These are phyloP conservation scores for Accipiter virgatus DNA, from an alignment of 2,113 vertebrate genomes.

Conservation along the genomic window DNA sequence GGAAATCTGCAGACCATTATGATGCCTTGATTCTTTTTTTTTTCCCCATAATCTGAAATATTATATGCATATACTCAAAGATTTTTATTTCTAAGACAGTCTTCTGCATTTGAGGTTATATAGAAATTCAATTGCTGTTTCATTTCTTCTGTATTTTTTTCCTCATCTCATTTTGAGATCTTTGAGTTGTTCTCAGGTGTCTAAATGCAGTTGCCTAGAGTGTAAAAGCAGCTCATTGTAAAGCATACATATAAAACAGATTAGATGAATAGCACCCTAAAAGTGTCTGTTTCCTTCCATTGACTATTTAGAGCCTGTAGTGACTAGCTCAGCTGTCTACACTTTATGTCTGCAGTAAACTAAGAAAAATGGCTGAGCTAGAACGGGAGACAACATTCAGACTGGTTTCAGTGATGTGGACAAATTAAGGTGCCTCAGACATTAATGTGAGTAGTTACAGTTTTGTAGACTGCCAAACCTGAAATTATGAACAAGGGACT, in stretches of 20 bases:
- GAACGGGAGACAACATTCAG: conserved; percentile 50
- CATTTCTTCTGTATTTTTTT: conserved; percentile 2
- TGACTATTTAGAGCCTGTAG: conserved; percentile 57
- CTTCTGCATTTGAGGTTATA: not conserved
- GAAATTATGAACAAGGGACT: conserved; percentile 16
- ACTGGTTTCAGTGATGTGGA: conserved; percentile 50
- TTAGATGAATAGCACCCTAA: conserved; percentile 60
- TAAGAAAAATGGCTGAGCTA: conserved; percentile 51
- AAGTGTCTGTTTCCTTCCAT: conserved; percentile 54
- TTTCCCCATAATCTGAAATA: not conserved
- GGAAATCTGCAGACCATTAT: not conserved
- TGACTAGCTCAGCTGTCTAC: conserved; percentile 64
- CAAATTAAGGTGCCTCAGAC: conserved; percentile 59
- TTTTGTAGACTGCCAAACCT: conserved; percentile 50
- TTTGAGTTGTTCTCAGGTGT: not conserved
- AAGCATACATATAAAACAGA: conserved; percentile 56
- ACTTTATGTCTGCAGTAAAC: conserved; percentile 63
- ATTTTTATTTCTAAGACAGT: conserved; percentile 1
- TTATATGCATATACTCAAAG: not conserved
- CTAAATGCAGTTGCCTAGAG: conserved; percentile 35
- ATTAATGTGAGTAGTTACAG: conserved; percentile 55
- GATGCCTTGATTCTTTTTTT: not conserved
- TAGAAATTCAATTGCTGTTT: not conserved
- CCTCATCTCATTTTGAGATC: conserved; percentile 14
- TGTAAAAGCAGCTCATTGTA: conserved; percentile 49